Evolutionary conservation across 2,888 invertebrate genomes (phyloP), one percentile per base, ranked within the genome.

Genomic region (Pandemis heparana): DNA sequence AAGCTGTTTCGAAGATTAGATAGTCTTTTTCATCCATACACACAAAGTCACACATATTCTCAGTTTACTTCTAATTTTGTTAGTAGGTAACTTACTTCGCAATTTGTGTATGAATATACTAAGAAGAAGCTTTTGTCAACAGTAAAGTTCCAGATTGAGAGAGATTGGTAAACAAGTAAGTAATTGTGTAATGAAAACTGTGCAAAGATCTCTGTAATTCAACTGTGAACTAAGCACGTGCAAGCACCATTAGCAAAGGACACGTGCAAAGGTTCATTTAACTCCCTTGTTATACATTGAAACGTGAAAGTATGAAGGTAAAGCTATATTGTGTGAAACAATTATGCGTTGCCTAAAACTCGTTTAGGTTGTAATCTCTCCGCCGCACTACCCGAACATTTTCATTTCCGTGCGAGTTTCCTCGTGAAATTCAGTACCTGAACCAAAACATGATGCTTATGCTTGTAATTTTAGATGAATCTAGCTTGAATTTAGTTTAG

Each of bases 401-500:
- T 64, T 48, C 70, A 71, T 71, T 71, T 71, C 70, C 70, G 64
- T 38, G 32, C 14, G 14, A 46, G 56, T 38, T 70, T 70, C 64
- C 64, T 71, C 18, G 18, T 38, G 18, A 12, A 39, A 53, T 70
- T 63, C 32, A 51, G 56, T 16, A 56, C 56, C 14, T 48, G 8
- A 23, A n/a, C 18, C 53, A 32, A 64, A 63, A 53, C 70, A 62
- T 3, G 60, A 53, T 38, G 38, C 23, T 32, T 14, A 23, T 5
- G 23, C 32, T 59, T 59, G 59, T 59, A 32, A 23, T 38, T 23
- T 56, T 12, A 23, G 7, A n/a, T 2, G 38, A 60, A 38, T 8
- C n/a, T n/a, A 38, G 5, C 8, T n/a, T 60, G 0, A n/a, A n/a
- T 32, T 23, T 59, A 41, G 12, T 43, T 43, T 43, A 43, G 43